These are phyloP conservation scores for Drosophila carrolli DNA, from an alignment of 1,140 invertebrate genomes.

Conservation along the genomic window DNA sequence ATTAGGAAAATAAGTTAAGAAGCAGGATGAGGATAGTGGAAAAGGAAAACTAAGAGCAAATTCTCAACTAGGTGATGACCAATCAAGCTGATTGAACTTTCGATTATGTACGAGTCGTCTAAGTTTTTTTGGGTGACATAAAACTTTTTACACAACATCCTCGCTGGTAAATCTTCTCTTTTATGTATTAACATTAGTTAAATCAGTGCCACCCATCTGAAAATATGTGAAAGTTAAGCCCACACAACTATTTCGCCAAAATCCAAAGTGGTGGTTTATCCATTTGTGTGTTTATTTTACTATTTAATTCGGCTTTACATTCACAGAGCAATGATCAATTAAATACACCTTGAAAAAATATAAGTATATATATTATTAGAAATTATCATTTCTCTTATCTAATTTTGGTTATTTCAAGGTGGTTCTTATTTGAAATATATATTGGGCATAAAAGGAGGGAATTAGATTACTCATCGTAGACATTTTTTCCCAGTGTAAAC, in stretches of 20 bases:
- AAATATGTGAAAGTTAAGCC: constrained; percentile 17
- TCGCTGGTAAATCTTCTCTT: neutral
- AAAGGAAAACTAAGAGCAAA: neutral
- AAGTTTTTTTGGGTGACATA: constrained; percentile 13
- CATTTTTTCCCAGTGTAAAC: neutral
- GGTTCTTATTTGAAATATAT: too few species aligned
- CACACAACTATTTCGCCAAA: constrained; percentile 12
- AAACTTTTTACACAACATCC: constrained; percentile 9
- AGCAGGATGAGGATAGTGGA: too few species aligned
- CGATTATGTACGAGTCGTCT: constrained; percentile 7
- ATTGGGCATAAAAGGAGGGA: too few species aligned
- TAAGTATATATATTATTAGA: neutral
- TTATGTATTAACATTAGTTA: neutral
- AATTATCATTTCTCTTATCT: too few species aligned
- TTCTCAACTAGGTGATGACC: constrained; percentile 6
- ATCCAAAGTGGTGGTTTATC: neutral
- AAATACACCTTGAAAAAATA: neutral
- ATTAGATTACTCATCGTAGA: too few species aligned
- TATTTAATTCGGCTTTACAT: neutral
- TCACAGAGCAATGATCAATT: too few species aligned
- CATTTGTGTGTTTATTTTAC: neutral
- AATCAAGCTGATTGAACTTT: constrained; percentile 17
- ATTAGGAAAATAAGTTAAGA: neutral
- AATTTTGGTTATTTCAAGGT: too few species aligned
- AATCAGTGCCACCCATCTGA: too few species aligned